Conservation (phyloP, 2,888 invertebrate species). For the Slavum lentiscoides region DNA sequence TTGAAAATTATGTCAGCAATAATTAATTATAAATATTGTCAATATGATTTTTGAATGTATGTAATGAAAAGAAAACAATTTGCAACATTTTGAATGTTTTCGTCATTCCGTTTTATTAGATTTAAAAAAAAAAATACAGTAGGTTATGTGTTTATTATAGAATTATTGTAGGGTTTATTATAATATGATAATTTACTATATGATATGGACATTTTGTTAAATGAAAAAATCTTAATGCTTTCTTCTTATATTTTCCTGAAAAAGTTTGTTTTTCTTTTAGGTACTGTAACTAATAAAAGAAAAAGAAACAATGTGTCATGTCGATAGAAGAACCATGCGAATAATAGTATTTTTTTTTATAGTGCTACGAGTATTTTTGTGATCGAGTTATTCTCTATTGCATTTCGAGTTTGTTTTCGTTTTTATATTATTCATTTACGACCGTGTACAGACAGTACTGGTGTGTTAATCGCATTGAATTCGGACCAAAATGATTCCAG, state of each 20-base stretch:
- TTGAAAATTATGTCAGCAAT: slow-evolving; percentile 39
- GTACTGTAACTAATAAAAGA: too few species aligned
- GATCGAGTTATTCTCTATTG: slow-evolving; percentile 30
- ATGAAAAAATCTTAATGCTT: slow-evolving; percentile 46
- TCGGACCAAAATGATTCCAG: slow-evolving; percentile 50
- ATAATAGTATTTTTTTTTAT: slow-evolving; percentile 11
- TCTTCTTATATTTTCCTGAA: slow-evolving; percentile 39
- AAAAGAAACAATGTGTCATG: slow-evolving; percentile 17
- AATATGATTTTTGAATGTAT: slow-evolving; percentile 27
- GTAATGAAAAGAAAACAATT: slow-evolving; percentile 39
- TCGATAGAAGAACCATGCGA: slow-evolving; percentile 28
- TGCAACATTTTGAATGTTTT: slow-evolving; percentile 48
- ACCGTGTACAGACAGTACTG: slow-evolving; percentile 49
- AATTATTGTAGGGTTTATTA: slow-evolving; percentile 47
- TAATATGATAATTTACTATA: slow-evolving; percentile 43
- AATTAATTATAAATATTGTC: slow-evolving; percentile 40
- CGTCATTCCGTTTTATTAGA: slow-evolving; percentile 50
- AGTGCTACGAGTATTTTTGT: slow-evolving; percentile 20
- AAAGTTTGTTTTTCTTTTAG: slow-evolving; percentile 11
- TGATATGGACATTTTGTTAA: slow-evolving; percentile 30
- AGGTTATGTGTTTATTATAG: slow-evolving; percentile 50
- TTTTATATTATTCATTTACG: slow-evolving; percentile 42
- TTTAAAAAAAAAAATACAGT: slow-evolving; percentile 21
- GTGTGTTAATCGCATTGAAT: slow-evolving; percentile 37
- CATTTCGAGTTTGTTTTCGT: slow-evolving; percentile 37